Base-by-base conservation (phyloP, 64 coral and sea anemone species). In the Platygyra sinensis region DNA sequence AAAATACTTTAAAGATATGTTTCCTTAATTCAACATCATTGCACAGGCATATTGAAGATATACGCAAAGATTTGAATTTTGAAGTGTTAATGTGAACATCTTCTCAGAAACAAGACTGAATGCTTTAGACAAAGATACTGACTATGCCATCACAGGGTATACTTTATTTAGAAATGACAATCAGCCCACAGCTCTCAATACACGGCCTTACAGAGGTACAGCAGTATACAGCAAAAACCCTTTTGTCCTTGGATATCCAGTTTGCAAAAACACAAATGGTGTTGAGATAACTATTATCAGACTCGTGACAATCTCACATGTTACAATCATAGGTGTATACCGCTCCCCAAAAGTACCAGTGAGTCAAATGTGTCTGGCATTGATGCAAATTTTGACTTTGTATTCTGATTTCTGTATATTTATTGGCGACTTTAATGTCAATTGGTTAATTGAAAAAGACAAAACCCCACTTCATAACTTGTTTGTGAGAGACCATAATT, bases 41-140 rank as follows among this genome's bases (percentile, higher is more conserved):
- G n/a, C 60, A 83, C 30, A 83, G 62, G 38, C 80, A 83, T 30
- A 83, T 83, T 83, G 60, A 65, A 67, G 80, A 83, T 83, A 18
- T 83, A 55, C 30, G 80, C 29, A 83, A n/a, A 83, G 80, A 83
- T 57, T 33, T 60, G 80, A 83, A 83, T 83, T 67, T 83, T 83
- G 29, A 62, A 83, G 60, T 33, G 39, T 30, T 83, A 60, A 83
- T 83, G 80, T 83, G 27, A 83, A 25, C 30, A 67, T 83, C 18
- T 83, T 64, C 10, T 63, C 80, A 30, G 80, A 83, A 60, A 83
- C 80, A 83, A 28, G 80, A 55, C 67, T 83, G 20, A 67, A 0
- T 28, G 0, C 42, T 63, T 65, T 30, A 33, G 80, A 83, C 51
- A 39, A 36, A 81, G 77, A 90, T 79, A 24, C 24, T 39, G 64